phyloP scores from a whole-genome alignment of 2,797 vertebrate species.

The Halcyon chelicuti region DNA sequence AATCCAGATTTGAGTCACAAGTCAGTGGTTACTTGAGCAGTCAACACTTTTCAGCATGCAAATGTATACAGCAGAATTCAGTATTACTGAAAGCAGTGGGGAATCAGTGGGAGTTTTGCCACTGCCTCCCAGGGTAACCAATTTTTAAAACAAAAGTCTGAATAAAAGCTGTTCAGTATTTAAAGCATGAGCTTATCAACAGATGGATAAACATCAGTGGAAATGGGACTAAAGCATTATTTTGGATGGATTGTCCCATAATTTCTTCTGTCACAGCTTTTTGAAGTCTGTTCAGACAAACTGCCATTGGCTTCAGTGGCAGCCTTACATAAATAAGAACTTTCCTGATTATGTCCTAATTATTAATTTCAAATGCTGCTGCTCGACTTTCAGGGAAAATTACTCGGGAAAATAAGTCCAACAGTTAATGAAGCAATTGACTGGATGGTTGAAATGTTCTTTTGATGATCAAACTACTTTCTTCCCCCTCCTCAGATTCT shows the following conservation, averaged over 20 bases:
- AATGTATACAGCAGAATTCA: background rate
- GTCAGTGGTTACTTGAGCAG: background rate
- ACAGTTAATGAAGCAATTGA: background rate
- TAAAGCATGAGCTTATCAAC: background rate
- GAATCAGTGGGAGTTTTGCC: background rate
- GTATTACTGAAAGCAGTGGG: background rate
- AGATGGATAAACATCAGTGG: background rate
- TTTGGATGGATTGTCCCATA: background rate
- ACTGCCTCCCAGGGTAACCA: background rate
- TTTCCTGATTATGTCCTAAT: background rate
- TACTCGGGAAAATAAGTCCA: background rate
- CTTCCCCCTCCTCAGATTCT: conserved; percentile 82
- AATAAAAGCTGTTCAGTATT: background rate
- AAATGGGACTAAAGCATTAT: background rate
- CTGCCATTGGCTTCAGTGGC: background rate
- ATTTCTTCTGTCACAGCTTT: background rate
- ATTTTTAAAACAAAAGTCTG: background rate
- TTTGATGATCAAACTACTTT: background rate
- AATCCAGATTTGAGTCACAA: background rate
- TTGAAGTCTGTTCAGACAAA: conserved; percentile 4
- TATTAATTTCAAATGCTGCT: background rate
- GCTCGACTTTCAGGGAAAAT: background rate
- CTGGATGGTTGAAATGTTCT: background rate
- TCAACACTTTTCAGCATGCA: background rate
- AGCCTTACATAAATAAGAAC: background rate